Evolutionary conservation across 2,888 invertebrate genomes (phyloP).

Genomic region (Synanthedon vespiformis): DNA sequence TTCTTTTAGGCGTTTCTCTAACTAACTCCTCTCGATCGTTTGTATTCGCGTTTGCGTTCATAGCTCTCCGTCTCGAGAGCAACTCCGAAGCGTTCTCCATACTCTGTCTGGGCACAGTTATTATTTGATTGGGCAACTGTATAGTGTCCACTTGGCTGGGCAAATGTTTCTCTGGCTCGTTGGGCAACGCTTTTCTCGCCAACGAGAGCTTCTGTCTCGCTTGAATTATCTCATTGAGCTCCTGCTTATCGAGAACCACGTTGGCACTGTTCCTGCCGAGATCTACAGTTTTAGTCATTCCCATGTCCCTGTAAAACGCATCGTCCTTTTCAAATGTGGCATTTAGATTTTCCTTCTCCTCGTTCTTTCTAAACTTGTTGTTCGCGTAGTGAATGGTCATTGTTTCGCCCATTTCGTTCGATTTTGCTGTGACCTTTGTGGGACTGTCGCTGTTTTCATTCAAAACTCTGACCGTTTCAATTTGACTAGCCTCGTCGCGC

Average conservation of each 20-base stretch:
- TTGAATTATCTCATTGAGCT: slow-evolving; percentile 59
- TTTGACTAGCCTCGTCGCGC: slow-evolving; percentile 52
- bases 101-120: slow-evolving; percentile 50
- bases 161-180: slow-evolving; percentile 32
- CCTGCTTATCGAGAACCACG: slow-evolving; percentile 56
- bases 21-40: slow-evolving; percentile 36
- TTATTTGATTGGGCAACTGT: slow-evolving; percentile 54
- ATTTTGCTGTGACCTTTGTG: slow-evolving; percentile 20
- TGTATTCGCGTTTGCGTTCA: slow-evolving; percentile 34
- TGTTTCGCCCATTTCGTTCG: slow-evolving; percentile 44
- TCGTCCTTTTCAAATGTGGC: slow-evolving; percentile 49
- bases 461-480: slow-evolving; percentile 43
- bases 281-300: slow-evolving; percentile 34
- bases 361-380: slow-evolving; percentile 42
- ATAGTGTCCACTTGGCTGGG: slow-evolving; percentile 43
- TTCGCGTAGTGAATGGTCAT: slow-evolving; percentile 56
- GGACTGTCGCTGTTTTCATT: slow-evolving; percentile 48
- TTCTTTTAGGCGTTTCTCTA: slow-evolving; percentile 46
- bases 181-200: slow-evolving; percentile 50
- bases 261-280: slow-evolving; percentile 42
- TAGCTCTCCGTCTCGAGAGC: slow-evolving; percentile 43
- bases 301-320: slow-evolving; percentile 55
- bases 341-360: slow-evolving; percentile 55
- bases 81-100: slow-evolving; percentile 59
- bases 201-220: slow-evolving; percentile 56